phyloP scores from a whole-genome alignment of 2,113 vertebrate species.

The Mus pahari region DNA sequence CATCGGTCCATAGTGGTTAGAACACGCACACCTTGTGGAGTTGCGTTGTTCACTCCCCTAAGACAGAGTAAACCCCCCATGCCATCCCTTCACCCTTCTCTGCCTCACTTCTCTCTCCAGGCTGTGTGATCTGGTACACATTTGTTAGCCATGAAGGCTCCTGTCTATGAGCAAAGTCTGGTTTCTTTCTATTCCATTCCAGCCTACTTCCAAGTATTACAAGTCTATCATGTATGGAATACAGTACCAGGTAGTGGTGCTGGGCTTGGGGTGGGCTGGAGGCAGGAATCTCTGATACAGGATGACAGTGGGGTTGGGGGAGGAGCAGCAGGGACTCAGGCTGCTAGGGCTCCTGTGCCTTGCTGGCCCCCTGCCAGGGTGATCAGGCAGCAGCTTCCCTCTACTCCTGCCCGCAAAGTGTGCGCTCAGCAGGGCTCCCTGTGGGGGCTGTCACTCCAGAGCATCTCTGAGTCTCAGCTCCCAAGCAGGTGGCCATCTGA shows the following conservation, averaged over 20 bases:
- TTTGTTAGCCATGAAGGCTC: conserved; percentile 5
- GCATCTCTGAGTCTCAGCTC: background rate
- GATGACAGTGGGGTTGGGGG: background rate
- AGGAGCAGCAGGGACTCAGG: background rate
- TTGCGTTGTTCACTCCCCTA: background rate
- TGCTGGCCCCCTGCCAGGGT: conserved; percentile 48
- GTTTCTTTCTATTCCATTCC: background rate
- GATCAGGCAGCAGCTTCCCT: conserved; percentile 5
- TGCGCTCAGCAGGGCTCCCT: background rate
- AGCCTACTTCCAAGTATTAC: background rate
- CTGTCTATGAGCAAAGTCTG: background rate
- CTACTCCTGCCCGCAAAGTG: background rate
- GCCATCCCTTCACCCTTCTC: background rate
- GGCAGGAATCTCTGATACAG: background rate
- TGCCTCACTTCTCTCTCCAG: background rate
- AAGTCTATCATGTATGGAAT: background rate
- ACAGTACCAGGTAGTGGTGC: background rate
- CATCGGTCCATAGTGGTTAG: background rate
- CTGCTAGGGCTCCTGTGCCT: background rate
- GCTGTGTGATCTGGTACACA: background rate
- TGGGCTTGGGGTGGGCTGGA: background rate
- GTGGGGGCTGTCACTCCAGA: too few relatives aligned
- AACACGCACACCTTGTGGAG: background rate
- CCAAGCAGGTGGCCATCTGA: background rate
- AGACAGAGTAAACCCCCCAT: background rate